A percentile compares a stretch with the other conserved stretches of the same genome.
Conservation (phyloP, 35 echinoderm and acorn worm species). For the Patiria miniata region DNA sequence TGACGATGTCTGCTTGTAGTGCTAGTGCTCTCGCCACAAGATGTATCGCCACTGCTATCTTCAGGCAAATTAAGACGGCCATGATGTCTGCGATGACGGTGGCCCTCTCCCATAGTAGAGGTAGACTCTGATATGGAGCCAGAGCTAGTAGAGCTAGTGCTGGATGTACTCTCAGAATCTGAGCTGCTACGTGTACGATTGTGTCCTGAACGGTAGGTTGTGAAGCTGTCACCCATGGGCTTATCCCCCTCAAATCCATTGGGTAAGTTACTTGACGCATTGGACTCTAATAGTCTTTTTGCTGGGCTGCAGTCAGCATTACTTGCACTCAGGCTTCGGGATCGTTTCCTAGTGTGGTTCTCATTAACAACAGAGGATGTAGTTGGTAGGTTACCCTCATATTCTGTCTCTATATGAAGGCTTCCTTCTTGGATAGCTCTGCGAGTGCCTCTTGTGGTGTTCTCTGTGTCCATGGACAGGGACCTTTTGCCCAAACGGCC, state of each 20-base stretch:
- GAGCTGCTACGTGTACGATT: conserved; percentile 84
- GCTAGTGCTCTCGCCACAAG: conserved; percentile 95
- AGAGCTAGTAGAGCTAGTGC: conserved; percentile 73
- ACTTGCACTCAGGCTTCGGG: conserved; percentile 76
- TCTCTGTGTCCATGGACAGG: conserved; percentile 58
- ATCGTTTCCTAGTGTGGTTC: conserved; percentile 50
- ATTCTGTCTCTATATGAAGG: conserved; percentile 70
- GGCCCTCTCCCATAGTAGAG: conserved; percentile 71
- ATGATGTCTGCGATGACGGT: conserved; percentile 35
- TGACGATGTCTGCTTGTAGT: conserved; percentile 75
- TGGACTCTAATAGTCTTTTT: conserved; percentile 22
- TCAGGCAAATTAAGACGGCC: conserved; percentile 62
- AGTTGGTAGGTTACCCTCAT: conserved; percentile 69
- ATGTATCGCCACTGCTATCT: conserved; percentile 93
- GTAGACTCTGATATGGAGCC: conserved; percentile 77
- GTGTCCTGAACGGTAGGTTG: conserved; percentile 72
- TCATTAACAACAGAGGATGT: conserved; percentile 36
- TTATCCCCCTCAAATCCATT: conserved; percentile 84
- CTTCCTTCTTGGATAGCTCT: conserved; percentile 34
- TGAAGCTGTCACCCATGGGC: conserved; percentile 80
- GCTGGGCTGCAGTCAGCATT: conserved; percentile 57
- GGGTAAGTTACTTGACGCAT: conserved; percentile 49
- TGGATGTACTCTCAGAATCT: conserved; percentile 82
- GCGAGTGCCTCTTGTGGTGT: conserved; percentile 24
- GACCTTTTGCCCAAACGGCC: conserved; percentile 69